These are phyloP conservation scores for Allolobophora icterica DNA, from an alignment of 2,888 invertebrate species.

Conservation along the genomic window DNA sequence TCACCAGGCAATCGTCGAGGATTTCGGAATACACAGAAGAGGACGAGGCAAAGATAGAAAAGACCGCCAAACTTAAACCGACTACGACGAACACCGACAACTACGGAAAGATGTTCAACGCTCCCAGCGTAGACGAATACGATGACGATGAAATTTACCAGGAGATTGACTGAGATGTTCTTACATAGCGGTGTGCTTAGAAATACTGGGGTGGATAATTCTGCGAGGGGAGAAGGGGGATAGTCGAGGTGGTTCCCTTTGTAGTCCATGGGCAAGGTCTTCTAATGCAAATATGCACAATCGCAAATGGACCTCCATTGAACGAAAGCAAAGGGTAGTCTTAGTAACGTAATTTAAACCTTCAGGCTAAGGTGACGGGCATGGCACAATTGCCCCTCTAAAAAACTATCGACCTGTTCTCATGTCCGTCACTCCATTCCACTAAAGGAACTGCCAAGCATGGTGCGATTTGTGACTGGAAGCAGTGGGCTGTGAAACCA, in stretches of 20 bases:
- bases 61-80: not conserved
- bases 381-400: not conserved
- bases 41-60: not conserved
- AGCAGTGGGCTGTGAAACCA: not conserved
- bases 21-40: conserved; percentile 21
- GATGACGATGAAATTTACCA: conserved; percentile 25
- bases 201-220: not conserved
- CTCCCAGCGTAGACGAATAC: not conserved
- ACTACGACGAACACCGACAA: not conserved
- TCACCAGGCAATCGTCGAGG: not conserved
- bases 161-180: conserved; percentile 14
- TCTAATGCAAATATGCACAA: not conserved
- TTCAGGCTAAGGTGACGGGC: not conserved
- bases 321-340: too few relatives aligned
- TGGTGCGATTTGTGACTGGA: not conserved
- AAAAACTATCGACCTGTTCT: not conserved
- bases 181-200: not conserved
- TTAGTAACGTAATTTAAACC: not conserved
- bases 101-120: conserved; percentile 26
- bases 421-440: not conserved
- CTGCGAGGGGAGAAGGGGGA: not conserved
- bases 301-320: too few relatives aligned
- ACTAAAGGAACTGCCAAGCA: not conserved
- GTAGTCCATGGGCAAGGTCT: not conserved
- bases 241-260: too few relatives aligned